Evolutionary conservation across 2,797 vertebrate species (phyloP), one percentile per base, ranked within the genome.

Genomic region (Gymnothorax reevesii): DNA sequence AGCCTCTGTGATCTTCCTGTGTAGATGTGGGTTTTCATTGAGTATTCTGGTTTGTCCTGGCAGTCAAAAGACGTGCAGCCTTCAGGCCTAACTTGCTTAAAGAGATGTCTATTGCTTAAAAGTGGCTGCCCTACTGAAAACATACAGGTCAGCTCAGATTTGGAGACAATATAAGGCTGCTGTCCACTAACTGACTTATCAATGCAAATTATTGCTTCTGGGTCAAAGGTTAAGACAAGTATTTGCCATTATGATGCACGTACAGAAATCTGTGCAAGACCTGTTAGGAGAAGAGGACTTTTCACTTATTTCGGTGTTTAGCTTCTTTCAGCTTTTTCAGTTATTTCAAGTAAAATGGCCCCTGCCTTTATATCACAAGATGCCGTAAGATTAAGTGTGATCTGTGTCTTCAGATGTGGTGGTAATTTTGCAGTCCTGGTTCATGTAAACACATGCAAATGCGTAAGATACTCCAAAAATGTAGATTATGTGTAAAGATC

Each of bases 81-180:
- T 15, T 20, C 60, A 15, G 20, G 60, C 12, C 60, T 15, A 1
- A 64, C 60, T 64, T 64, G 60, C 15, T 42, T 42, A 42, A 15
- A 64, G 22, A 15, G 60, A 64, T 20, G 22, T 64, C 17, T 20
- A 15, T 64, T 2, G 2, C 33, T 15, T 64, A 64, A 64, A 64
- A 22, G 60, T 64, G 60, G 22, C 60, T 17, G 22, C 59, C 59
- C 59, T 60, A 17, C 7, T 20, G 22, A 75, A 33, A 33, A 20
- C 17, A 17, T 49, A 7, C 73, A 20, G 73, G 33, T 12, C 73
- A 17, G 22, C 98, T 99, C 95, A 96, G 91, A 88, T 93, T 99
- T 82, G 91, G 95, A 92, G 97, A 98, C 86, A 90, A 96, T 80
- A 7, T 8, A n/a, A 7, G 33, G 9, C 77, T 33, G 0, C 64